phyloP scores from a whole-genome alignment of 2,888 invertebrate genomes.

The Phymatocera aterrima region DNA sequence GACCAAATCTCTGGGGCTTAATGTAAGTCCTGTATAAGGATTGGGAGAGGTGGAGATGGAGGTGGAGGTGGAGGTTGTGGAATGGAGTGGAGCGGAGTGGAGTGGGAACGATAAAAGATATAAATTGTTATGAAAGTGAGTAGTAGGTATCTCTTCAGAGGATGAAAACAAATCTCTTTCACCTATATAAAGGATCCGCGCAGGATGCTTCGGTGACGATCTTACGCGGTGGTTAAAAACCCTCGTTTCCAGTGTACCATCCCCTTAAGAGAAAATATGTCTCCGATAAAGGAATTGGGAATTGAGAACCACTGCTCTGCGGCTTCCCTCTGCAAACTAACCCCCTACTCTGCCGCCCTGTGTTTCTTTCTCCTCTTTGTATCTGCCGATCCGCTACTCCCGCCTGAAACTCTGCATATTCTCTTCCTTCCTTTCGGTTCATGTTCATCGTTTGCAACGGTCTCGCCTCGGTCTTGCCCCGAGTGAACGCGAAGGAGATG shows the following conservation, averaged over 20 bases:
- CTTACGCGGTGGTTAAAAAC: neutral
- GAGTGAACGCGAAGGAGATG: neutral
- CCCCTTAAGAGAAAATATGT: too few species aligned
- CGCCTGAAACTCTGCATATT: slow-evolving; percentile 30
- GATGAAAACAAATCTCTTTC: neutral
- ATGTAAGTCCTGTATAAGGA: slow-evolving; percentile 5
- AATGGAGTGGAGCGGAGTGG: neutral
- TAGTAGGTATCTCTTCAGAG: neutral
- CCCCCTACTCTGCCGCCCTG: slow-evolving; percentile 25
- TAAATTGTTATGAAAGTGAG: slow-evolving; percentile 1
- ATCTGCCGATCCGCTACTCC: slow-evolving; percentile 50
- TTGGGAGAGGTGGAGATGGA: too few species aligned
- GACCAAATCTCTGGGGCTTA: slow-evolving; percentile 6
- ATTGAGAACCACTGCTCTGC: slow-evolving; percentile 39
- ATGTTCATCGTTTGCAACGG: slow-evolving; percentile 35
- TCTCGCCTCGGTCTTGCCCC: slow-evolving; percentile 21
- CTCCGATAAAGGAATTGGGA: slow-evolving; percentile 6
- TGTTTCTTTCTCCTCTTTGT: slow-evolving; percentile 47
- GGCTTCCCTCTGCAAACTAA: slow-evolving; percentile 41
- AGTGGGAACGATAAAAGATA: neutral
- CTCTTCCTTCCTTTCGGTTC: slow-evolving; percentile 17
- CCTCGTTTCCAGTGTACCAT: neutral
- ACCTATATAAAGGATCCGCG: neutral
- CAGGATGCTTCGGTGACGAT: neutral
- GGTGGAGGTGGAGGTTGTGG: neutral